A percentile compares a stretch with the other conserved stretches of the same genome.
Evolutionary conservation across 2,797 vertebrate genomes (phyloP).

Genomic region (Basileuterus tristriatus): DNA sequence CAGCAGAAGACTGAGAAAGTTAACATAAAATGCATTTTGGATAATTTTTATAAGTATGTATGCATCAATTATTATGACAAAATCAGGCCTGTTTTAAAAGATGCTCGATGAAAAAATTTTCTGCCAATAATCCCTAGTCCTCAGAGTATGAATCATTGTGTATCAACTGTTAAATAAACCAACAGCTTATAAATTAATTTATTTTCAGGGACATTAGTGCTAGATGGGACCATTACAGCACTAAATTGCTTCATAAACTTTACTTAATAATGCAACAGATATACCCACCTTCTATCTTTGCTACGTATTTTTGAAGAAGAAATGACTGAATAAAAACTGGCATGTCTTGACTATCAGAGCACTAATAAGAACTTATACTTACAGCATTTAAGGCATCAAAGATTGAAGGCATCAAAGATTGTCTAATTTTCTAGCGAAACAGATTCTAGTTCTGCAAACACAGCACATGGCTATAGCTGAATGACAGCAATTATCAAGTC

Average conservation of each 20-base stretch:
- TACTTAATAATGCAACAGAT: background rate
- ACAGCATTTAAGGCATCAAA: background rate
- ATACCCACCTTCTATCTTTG: background rate
- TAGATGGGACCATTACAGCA: background rate
- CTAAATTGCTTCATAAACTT: background rate
- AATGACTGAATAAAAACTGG: background rate
- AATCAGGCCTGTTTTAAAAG: background rate
- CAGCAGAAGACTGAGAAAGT: background rate
- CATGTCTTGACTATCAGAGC: background rate
- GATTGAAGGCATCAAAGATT: background rate
- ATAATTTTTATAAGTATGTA: background rate
- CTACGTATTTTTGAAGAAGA: background rate
- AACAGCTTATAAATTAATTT: background rate
- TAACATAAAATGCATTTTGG: background rate
- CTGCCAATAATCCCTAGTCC: background rate
- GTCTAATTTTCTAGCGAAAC: conserved; percentile 13
- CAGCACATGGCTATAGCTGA: background rate
- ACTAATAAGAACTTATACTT: background rate
- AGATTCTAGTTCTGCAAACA: conserved; percentile 1
- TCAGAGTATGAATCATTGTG: background rate
- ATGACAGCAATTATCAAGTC: conserved; percentile 20
- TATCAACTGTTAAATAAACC: background rate
- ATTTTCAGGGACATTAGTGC: background rate
- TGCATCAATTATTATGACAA: background rate
- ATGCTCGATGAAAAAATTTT: background rate